Base-by-base conservation (phyloP, 2,113 vertebrate species). In the Lepisosteus osseus region DNA sequence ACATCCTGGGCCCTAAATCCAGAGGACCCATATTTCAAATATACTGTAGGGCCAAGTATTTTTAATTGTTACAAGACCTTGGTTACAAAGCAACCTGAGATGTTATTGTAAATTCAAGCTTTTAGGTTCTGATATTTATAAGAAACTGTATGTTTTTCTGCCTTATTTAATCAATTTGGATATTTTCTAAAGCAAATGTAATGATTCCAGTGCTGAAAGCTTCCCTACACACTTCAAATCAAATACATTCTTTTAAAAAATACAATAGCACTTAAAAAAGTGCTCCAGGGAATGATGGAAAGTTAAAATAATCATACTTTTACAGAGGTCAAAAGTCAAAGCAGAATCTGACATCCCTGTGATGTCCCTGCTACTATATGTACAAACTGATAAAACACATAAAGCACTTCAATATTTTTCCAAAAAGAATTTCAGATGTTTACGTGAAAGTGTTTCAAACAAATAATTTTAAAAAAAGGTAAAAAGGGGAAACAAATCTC, bases 381-480 rank as follows among this genome's bases (percentile, higher is more conserved):
- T 51, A 69, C 54, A 45, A 74, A 17, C 44, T 65, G 62, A 72
- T 57, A 47, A 68, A 54, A 54, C 54, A 44, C 72, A 68, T 73
- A 61, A 67, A 55, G 69, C 43, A 67, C 51, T 55, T 44, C 65
- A 47, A 56, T 59, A 29, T 29, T 61, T 40, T 73, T 14, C 72
- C 29, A 62, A 55, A 65, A 67, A 67, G 64, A 67, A 42, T 43
- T 61, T 54, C 7, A 40, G 7, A 55, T 59, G 29, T 59, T 43
- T 40, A 42, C 54, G 55, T n/a, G 40, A 17, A 29, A 47, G n/a
- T 29, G 72, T 64, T 64, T 47, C 71, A 9, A 63, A 62, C 62
- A 67, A 67, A 54, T 43, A 40, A 61, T n/a, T n/a, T 40, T 69
- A 29, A 71, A 74, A 74, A 72, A 74, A 70, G 72, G 78, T 76